Evolutionary conservation across 2,113 vertebrate species (phyloP), one percentile per base, ranked within the genome.

Genomic region (Ciconia maguari): DNA sequence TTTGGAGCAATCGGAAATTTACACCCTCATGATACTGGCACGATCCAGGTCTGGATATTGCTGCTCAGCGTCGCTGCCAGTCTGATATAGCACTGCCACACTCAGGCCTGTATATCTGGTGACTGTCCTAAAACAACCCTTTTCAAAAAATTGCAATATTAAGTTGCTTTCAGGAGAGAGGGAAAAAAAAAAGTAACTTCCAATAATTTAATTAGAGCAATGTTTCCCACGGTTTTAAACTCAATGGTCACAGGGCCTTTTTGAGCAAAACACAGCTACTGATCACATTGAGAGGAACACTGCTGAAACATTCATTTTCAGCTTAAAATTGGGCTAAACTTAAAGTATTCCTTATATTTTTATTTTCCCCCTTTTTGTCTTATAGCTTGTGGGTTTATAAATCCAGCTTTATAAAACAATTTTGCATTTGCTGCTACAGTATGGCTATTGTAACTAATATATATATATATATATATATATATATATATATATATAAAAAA

Each of bases 41-140:
- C 61, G n/a, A 41, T 90, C 81, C 2, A 0, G 14, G 36, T 42
- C 36, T 77, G 87, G 75, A 83, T 93, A 11, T 8, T 17, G 70
- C 74, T 1, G 9, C 72, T 77, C 61, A 1, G 46, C 17, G 34
- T 64, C 4, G 0, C 36, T 76, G 89, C 81, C 91, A 87, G 49
- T 54, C 81, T 83, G 87, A 87, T 87, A 62, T 6, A 95, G 89
- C 89, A 62, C 74, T 85, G 87, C 66, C 91, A 96, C 60, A 41
- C 78, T 91, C 61, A 76, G 68, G 83, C 49, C 36, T 74, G 25
- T 13, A 0, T 46, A 57, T 58, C 93, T 75, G 38, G 42, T 83
- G 88, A 78, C 60, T 89, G 68, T 74, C 90, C 88, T 88, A 83
- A 90, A 90, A 46, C 46, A 84, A 93, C 55, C 48, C 55, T 48